phyloP scores from a whole-genome alignment of 2,113 vertebrate species.

The Capreolus pygargus region DNA sequence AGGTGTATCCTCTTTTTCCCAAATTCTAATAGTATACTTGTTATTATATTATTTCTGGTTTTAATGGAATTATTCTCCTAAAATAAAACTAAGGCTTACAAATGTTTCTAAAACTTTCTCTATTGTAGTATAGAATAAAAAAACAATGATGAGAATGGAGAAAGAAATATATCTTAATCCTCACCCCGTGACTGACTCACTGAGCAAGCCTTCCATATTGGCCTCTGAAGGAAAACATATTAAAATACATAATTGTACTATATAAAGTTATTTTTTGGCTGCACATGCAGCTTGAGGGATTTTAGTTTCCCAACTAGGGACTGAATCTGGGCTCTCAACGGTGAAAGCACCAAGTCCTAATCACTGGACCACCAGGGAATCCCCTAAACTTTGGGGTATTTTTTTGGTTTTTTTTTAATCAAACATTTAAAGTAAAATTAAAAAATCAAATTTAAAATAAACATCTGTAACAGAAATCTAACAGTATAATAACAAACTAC shows the following conservation, averaged over 20 bases:
- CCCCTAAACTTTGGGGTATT: background rate
- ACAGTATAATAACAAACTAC: background rate
- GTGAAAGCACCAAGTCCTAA: background rate
- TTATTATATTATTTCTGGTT: background rate
- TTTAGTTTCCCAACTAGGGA: background rate
- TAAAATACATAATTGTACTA: background rate
- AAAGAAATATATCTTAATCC: conserved; percentile 21
- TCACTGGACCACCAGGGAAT: background rate
- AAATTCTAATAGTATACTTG: background rate
- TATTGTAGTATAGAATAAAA: background rate
- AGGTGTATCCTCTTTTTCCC: background rate
- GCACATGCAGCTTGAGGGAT: background rate
- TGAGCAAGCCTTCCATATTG: background rate
- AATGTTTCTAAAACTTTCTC: conserved; percentile 12
- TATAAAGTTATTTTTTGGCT: background rate
- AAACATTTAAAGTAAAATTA: conserved; percentile 7
- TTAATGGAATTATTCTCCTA: background rate
- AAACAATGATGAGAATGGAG: background rate
- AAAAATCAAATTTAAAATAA: conserved; percentile 1
- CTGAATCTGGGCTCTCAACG: background rate
- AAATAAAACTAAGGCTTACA: conserved; percentile 19
- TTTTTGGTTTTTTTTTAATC: background rate
- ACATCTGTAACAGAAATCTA: conserved; percentile 15
- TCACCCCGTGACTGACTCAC: background rate
- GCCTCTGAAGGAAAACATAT: background rate